phyloP scores from a whole-genome alignment of 2,797 vertebrate species.

The Argya squamiceps region DNA sequence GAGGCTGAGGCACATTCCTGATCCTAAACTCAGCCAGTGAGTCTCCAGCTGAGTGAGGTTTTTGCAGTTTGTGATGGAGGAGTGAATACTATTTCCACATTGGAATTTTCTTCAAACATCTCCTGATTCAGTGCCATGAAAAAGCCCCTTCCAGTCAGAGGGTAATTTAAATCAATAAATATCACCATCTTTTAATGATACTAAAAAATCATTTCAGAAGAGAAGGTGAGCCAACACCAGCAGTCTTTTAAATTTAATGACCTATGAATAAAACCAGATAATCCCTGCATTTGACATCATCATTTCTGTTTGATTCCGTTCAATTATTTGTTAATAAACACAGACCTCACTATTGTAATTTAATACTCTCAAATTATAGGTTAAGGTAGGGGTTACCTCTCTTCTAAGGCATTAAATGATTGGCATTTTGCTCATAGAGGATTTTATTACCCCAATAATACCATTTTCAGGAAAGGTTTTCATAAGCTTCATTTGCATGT shows the following conservation, averaged over 20 bases:
- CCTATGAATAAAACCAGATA: constrained; percentile 36
- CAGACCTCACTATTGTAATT: neutral
- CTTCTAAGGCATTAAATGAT: constrained; percentile 3
- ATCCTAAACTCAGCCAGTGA: neutral
- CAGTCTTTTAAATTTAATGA: constrained; percentile 53
- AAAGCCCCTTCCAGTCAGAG: neutral
- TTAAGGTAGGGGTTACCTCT: constrained; percentile 7
- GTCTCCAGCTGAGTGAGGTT: neutral
- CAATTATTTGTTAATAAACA: constrained; percentile 72
- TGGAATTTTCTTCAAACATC: neutral
- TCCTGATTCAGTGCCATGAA: neutral
- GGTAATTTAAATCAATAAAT: neutral
- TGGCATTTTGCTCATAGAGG: constrained; percentile 24
- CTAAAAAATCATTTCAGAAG: neutral
- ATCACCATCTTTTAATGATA: neutral
- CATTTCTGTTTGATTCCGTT: constrained; percentile 1
- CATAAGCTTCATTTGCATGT: constrained; percentile 72
- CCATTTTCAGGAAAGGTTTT: constrained; percentile 46
- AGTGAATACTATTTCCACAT: neutral
- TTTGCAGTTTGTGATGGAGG: neutral
- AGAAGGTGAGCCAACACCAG: neutral
- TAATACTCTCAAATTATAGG: constrained; percentile 29
- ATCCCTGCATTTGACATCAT: constrained; percentile 46
- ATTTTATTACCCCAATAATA: constrained; percentile 45
- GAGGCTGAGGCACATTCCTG: neutral